Base-by-base conservation (phyloP, 2,113 vertebrate species). In the Talpa occidentalis region DNA sequence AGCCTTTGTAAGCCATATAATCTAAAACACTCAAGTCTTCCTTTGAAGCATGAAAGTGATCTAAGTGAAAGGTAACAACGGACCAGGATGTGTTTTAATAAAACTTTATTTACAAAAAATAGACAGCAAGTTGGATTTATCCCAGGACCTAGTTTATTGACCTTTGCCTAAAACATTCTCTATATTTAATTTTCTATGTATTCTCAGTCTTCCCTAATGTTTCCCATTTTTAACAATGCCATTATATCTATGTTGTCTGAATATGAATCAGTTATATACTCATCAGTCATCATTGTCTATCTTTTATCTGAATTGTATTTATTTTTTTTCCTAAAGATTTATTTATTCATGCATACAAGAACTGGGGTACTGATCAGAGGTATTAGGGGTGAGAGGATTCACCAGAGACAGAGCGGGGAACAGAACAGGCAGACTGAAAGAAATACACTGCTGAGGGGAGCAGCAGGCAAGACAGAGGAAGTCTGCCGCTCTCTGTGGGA, bases 61-160 rank as follows among this genome's bases (percentile, higher is more conserved):
- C 21, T 19, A 80, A 6, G 62, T 2, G 32, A 35, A 14, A n/a
- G 26, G 5, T 40, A 26, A 72, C 22, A 47, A 64, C n/a, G 90
- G 44, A 47, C 54, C 0, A 32, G 60, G 2, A 1, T 37, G 8
- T 9, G 3, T 78, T 78, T 2, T 4, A 64, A 59, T 37, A 69
- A 70, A 94, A 47, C 5, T 70, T 70, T 73, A 59, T 82, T 87
- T 84, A 72, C 17, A 56, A 84, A 84, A 83, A 83, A 21, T 42
- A 72, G 3, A 0, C 21, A 10, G 14, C 6, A 19, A 69, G 0
- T 4, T 82, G 28, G 56, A 87, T 94, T 78, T 73, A 17, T 73
- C 4, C 11, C 17, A 83, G 83, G 8, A 30, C 4, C 14, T 70
- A 66, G 4, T 72, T 96, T 66, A 78, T 32, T 26, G 17, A 66